Conservation (phyloP, 2,888 invertebrate genomes). For the Caenorhabditis uteleia region DNA sequence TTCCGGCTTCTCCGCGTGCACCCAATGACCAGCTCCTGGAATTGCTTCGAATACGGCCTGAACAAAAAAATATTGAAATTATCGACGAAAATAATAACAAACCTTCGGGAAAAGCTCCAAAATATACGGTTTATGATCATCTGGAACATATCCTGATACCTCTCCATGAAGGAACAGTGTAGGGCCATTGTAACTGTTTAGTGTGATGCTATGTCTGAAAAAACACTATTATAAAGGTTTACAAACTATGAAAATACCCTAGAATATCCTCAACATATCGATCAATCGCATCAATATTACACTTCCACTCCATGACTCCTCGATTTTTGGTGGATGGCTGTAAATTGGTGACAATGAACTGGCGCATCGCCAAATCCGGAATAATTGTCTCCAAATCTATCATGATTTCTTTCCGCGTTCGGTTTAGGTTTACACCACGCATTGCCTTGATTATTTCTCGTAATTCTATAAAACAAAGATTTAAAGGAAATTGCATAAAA, state of each 20-base stretch:
- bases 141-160: conserved; percentile 81
- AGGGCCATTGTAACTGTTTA: conserved; percentile 75
- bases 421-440: conserved; percentile 49
- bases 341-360: conserved; percentile 87
- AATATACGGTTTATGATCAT: conserved; percentile 61
- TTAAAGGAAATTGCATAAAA: not conserved
- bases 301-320: conserved; percentile 59
- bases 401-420: conserved; percentile 48
- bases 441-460: conserved; percentile 52
- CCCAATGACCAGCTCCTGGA: conserved; percentile 87
- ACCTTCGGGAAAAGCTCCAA: conserved; percentile 44
- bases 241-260: conserved; percentile 76
- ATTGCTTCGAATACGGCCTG: conserved; percentile 78
- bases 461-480: conserved; percentile 32
- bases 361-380: conserved; percentile 76
- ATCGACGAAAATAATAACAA: not conserved
- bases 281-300: conserved; percentile 80
- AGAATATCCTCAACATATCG: conserved; percentile 75
- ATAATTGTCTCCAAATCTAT: conserved; percentile 69
- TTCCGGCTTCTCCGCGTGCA: conserved; percentile 87
- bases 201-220: conserved; percentile 16
- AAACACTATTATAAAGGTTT: conserved; percentile 2
- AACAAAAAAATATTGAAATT: not conserved
- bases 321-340: conserved; percentile 68
- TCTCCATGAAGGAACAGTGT: conserved; percentile 85